Evolutionary conservation across 2,797 vertebrate genomes (phyloP).

Genomic region (Xerus rutilus): DNA sequence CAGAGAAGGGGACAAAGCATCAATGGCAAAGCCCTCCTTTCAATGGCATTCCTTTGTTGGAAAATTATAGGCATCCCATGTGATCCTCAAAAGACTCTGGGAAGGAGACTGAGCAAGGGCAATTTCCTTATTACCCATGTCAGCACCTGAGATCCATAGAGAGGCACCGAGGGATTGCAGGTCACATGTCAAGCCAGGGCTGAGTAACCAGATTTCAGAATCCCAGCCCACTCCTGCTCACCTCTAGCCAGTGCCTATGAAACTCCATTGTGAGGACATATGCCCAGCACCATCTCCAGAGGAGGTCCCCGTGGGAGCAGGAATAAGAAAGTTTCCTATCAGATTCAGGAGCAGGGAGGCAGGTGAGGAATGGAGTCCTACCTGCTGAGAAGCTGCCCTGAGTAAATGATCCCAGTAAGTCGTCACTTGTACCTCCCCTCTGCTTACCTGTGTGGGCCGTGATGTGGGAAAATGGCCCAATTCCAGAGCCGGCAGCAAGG

Average conservation of each 20-base stretch:
- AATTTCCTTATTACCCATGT: neutral
- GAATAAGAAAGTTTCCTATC: neutral
- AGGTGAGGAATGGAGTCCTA: neutral
- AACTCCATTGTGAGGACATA: accelerated
- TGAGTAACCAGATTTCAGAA: neutral
- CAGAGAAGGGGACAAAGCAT: neutral
- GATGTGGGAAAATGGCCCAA: accelerated
- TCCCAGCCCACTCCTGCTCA: neutral
- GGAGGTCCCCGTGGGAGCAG: neutral
- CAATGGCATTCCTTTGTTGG: neutral
- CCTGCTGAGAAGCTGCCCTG: neutral
- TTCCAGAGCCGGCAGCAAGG: neutral
- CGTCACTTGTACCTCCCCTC: neutral
- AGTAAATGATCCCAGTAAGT: neutral
- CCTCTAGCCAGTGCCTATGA: accelerated
- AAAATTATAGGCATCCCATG: neutral
- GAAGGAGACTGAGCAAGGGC: neutral
- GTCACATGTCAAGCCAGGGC: neutral
- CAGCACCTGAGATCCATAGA: neutral
- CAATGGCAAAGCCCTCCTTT: neutral
- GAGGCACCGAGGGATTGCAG: neutral
- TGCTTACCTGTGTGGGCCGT: accelerated
- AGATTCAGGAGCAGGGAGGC: neutral
- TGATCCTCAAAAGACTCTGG: neutral
- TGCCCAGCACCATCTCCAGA: neutral